Evolutionary conservation across 2,888 invertebrate species (phyloP), one percentile per base, ranked within the genome.

Genomic region (Exephanes ischioxanthus): DNA sequence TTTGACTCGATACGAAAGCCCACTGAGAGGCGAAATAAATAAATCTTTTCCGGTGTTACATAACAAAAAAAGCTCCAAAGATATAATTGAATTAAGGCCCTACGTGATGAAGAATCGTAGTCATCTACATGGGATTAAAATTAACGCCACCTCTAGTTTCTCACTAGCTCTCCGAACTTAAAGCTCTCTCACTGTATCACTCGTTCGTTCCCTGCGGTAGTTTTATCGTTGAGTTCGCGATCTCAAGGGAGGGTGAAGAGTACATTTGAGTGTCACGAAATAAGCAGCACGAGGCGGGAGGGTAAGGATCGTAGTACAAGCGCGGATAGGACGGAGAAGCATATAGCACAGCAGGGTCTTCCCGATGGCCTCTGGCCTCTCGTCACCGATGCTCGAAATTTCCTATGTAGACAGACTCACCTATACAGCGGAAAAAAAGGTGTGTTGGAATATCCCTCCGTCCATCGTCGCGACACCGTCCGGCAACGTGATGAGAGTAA

Each of bases 401-500:
- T 75, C 66, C 80, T 51, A 79, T 53, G 67, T 55, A 81, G 73
- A 61, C 77, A 78, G 66, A 66, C 63, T 45, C 19, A 6, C 30
- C 53, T 26, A 75, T 71, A 58, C 55, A 19, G 22, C 3, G 4
- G 4, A 48, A 48, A 48, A 16, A 45, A 77, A 37, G 22, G 22
- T 48, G 37, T 67, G 55, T 71, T 79, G 22, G 67, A 55, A 48
- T 68, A 37, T 14, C 37, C 51, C 63, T 55, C 70, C 61, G 72
- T 67, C 22, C 73, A 67, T 11, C 79, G 80, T 76, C 86, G 19
- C 88, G 88, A 80, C 87, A 84, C 58, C 88, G 84, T 11, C 48
- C 68, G 61, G 86, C 88, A 41, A 89, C 90, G 88, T 89, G 90
- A 92, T 92, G 90, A 92, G 90, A 90, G 91, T 91, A 93, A 93